Evolutionary conservation across 2,113 vertebrate genomes (phyloP).

Genomic region (Semicossyphus pulcher): DNA sequence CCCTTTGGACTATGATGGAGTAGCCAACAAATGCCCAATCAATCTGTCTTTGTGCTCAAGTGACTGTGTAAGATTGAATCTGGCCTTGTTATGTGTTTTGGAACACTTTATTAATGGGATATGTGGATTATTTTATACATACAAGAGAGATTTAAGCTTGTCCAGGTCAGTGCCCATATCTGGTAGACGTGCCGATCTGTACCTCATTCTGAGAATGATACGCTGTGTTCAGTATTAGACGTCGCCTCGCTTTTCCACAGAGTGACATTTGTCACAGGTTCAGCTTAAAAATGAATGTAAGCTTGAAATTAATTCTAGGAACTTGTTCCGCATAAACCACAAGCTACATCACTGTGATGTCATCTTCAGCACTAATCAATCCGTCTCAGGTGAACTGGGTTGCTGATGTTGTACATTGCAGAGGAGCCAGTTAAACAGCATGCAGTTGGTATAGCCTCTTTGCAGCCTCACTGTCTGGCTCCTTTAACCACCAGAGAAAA

Average conservation of each 20-base stretch:
- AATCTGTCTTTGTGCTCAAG: constrained; percentile 59
- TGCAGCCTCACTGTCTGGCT: background rate
- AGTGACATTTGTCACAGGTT: constrained; percentile 22
- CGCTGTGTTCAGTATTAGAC: background rate
- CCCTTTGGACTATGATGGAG: constrained; percentile 70
- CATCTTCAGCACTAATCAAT: constrained; percentile 33
- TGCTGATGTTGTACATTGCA: constrained; percentile 7
- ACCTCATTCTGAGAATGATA: background rate
- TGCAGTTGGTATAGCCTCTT: background rate
- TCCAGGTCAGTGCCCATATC: background rate
- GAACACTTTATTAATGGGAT: background rate
- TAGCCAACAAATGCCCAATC: constrained; percentile 61
- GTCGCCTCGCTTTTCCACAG: background rate
- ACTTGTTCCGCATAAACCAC: constrained; percentile 5
- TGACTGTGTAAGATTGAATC: constrained; percentile 41
- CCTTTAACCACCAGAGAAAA: background rate
- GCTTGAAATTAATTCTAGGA: constrained; percentile 13
- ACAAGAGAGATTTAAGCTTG: background rate
- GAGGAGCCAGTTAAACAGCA: constrained; percentile 14
- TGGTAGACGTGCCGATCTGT: background rate
- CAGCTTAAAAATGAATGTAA: constrained; percentile 31
- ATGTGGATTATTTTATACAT: background rate
- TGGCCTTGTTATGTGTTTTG: constrained; percentile 12
- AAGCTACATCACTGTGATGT: background rate
- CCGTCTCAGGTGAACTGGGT: constrained; percentile 8